Percentiles rank a stretch among this genome's conserved stretches.
Conservation (phyloP, 1,140 invertebrate genomes). For the Brachionus rotundiformis region DNA sequence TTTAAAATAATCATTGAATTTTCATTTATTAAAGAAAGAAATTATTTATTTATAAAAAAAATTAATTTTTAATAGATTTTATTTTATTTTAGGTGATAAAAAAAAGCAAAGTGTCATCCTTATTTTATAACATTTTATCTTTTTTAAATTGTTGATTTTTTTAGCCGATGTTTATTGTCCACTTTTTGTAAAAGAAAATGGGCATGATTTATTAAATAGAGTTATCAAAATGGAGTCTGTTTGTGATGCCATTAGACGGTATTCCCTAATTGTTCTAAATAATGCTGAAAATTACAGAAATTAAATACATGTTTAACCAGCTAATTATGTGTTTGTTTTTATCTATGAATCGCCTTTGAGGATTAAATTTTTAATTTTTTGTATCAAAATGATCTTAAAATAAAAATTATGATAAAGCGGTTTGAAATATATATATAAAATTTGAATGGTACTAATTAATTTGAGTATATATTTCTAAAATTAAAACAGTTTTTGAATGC, state of each 20-base stretch:
- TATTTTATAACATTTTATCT: not conserved
- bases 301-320: not conserved
- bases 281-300: conserved; percentile 32
- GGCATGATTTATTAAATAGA: conserved; percentile 70
- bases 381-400: too few relatives aligned
- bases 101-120: too few relatives aligned
- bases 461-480: too few relatives aligned
- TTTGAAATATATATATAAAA: too few relatives aligned
- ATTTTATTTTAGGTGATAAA: too few relatives aligned
- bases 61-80: too few relatives aligned
- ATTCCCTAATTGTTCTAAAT: not conserved
- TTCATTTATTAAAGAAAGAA: too few relatives aligned
- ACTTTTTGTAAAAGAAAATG: conserved; percentile 81
- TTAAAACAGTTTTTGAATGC: not conserved
- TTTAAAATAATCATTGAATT: too few relatives aligned
- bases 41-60: too few relatives aligned
- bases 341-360: not conserved
- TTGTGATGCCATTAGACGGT: conserved; percentile 16
- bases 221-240: not conserved
- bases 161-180: conserved; percentile 84
- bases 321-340: not conserved
- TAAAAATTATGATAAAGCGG: too few relatives aligned
- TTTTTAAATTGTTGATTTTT: conserved; percentile 54
- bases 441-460: not conserved
- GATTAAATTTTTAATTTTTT: not conserved